A percentile compares a stretch with the other conserved stretches of the same genome.
Evolutionary conservation across 2,113 vertebrate genomes (phyloP).

Genomic region (Carassius gibelio): DNA sequence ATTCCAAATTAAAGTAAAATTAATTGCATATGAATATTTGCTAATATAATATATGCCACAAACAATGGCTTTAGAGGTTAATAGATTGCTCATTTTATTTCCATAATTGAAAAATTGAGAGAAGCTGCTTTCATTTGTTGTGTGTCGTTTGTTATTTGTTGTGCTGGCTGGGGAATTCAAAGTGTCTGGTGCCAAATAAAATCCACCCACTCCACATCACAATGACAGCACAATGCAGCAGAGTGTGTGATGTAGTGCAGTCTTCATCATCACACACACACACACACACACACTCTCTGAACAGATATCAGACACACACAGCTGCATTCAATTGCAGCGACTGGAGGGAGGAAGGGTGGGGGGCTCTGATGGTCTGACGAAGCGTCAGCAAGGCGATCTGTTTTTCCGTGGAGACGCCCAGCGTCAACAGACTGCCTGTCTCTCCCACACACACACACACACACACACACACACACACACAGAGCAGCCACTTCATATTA

Average conservation of each 20-base stretch:
- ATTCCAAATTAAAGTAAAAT: not conserved
- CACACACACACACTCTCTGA: slow-evolving; percentile 10
- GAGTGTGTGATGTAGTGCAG: not conserved
- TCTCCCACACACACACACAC: slow-evolving; percentile 8
- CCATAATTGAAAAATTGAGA: not conserved
- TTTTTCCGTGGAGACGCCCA: slow-evolving; percentile 34
- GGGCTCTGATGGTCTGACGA: slow-evolving; percentile 20
- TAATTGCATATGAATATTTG: not conserved
- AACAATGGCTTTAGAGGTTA: not conserved
- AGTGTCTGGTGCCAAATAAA: slow-evolving; percentile 10
- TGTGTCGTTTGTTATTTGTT: slow-evolving; percentile 20
- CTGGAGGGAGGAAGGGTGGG: slow-evolving; percentile 36
- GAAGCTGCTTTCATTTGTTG: not conserved
- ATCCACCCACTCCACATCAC: slow-evolving; percentile 22
- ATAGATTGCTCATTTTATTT: not conserved
- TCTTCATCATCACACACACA: not conserved
- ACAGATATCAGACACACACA: slow-evolving; percentile 62
- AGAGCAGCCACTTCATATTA: slow-evolving; percentile 1
- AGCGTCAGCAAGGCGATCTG: slow-evolving; percentile 31
- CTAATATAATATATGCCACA: not conserved
- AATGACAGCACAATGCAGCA: not conserved
- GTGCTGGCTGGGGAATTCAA: slow-evolving; percentile 12
- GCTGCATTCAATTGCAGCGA: slow-evolving; percentile 59
- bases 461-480: slow-evolving; percentile 13
- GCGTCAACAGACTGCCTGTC: slow-evolving; percentile 26